Percentiles rank a stretch among this genome's conserved stretches.
Conservation (phyloP, 2,888 invertebrate genomes). For the Chloromyia formosa region DNA sequence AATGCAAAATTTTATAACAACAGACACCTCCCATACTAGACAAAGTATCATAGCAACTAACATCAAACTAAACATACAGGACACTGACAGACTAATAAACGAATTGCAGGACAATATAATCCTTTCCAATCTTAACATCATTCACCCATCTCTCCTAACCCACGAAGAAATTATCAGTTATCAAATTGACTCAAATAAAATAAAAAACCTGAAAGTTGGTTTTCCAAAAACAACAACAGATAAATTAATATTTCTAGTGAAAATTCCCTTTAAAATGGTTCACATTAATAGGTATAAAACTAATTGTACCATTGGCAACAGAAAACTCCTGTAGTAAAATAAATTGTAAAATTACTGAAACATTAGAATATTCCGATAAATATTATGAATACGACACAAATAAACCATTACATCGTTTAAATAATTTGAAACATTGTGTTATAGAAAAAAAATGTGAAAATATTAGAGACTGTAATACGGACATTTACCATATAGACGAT, state of each 20-base stretch:
- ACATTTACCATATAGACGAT: constrained; percentile 39
- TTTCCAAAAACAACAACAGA: constrained; percentile 39
- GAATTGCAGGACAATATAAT: constrained; percentile 41
- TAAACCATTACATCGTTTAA: constrained; percentile 41
- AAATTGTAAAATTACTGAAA: constrained; percentile 21
- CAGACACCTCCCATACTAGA: neutral
- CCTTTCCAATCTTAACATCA: constrained; percentile 39
- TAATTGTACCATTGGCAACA: constrained; percentile 38
- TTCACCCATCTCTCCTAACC: constrained; percentile 40
- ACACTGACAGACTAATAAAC: constrained; percentile 28
- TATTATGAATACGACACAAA: constrained; percentile 38
- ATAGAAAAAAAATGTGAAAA: constrained; percentile 35
- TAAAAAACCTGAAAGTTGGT: constrained; percentile 34
- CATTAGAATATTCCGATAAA: constrained; percentile 28
- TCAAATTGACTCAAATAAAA: constrained; percentile 32
- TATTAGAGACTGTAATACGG: constrained; percentile 26
- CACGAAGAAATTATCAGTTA: constrained; percentile 21
- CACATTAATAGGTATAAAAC: constrained; percentile 37
- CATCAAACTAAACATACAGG: constrained; percentile 40
- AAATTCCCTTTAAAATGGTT: constrained; percentile 39
- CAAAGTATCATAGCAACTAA: constrained; percentile 10
- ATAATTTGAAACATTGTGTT: constrained; percentile 32
- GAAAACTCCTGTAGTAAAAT: constrained; percentile 31
- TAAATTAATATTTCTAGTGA: constrained; percentile 39
- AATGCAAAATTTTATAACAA: constrained; percentile 13